Base-by-base conservation (phyloP, 2,113 vertebrate species). In the Macquaria australasica region DNA sequence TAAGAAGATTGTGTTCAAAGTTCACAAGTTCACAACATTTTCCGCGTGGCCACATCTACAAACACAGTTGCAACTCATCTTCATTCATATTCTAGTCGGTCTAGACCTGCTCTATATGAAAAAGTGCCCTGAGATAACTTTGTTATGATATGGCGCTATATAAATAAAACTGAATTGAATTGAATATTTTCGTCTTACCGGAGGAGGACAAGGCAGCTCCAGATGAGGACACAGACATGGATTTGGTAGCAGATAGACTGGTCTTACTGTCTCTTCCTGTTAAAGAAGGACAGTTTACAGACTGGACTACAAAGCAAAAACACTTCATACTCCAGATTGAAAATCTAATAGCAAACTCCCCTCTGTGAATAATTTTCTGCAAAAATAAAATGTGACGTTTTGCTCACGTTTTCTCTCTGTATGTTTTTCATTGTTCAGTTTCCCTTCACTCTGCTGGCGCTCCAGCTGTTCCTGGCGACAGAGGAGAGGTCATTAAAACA, bases 261-360 rank as follows among this genome's bases (percentile, higher is more conserved):
- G 96, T 94, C 91, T 98, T 98, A 90, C 94, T 95, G 91, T 98
- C 97, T 94, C 97, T 96, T 83, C 97, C 97, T 99, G 90, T 80
- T 39, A 66, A 50, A 74, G 64, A 62, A 45, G 83, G 12, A 82
- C 1, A 12, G 70, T 74, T 77, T 39, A 76, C 39, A 62, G 12
- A 48, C 41, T 31, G 43, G 41, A 74, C 25, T n/a, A 34, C 20
- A 41, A 1, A 34, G 5, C 18, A 34, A 4, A 45, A 9, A 43
- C 4, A n/a, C 25, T 11, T 9, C 11, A 23, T 53, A 20, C 18
- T 37, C 56, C n/a, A 45, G 14, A 58, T 31, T 70, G 11, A 70
- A 51, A 31, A 25, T 41, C 3, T 5, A 23, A 11, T 18, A 14
- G 23, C 23, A 43, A n/a, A 11, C 23, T 11, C 23, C 28, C 43